phyloP scores from a whole-genome alignment of 2,888 invertebrate genomes.

The Watsonalla binaria region DNA sequence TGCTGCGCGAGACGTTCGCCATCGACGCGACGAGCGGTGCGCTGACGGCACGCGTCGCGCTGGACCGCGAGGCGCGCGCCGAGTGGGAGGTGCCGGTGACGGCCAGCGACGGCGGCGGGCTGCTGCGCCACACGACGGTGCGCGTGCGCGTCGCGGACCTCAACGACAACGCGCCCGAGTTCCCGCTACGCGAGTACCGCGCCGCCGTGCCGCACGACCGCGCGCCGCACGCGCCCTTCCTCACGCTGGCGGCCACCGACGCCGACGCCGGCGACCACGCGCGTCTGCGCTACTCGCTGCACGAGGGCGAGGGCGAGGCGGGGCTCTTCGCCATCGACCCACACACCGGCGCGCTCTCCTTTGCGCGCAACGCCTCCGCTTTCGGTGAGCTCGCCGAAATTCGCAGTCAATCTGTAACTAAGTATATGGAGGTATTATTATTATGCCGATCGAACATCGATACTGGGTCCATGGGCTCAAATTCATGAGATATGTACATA shows the following conservation, averaged over 20 bases:
- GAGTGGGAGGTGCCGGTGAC: constrained; percentile 83
- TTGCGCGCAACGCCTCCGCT: constrained; percentile 83
- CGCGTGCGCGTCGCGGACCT: constrained; percentile 89
- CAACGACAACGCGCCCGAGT: constrained; percentile 90
- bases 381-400: not conserved
- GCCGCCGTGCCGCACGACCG: constrained; percentile 80
- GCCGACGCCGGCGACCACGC: constrained; percentile 86
- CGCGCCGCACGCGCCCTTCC: constrained; percentile 50
- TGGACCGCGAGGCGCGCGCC: constrained; percentile 85
- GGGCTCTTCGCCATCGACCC: not conserved
- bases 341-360: constrained; percentile 38
- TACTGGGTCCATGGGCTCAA: too few species aligned
- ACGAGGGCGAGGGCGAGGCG: constrained; percentile 72
- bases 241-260: constrained; percentile 82
- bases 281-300: constrained; percentile 86
- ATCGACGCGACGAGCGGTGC: constrained; percentile 86
- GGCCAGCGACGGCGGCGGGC: constrained; percentile 90
- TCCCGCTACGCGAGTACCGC: constrained; percentile 87
- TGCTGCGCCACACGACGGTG: constrained; percentile 85
- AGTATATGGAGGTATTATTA: too few species aligned
- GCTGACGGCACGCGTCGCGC: constrained; percentile 81
- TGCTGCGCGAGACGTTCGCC: constrained; percentile 84
- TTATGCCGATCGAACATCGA: too few species aligned
- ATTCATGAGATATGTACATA: too few species aligned
- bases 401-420: too few species aligned